Evolutionary conservation across 2,888 invertebrate genomes (phyloP), one percentile per base, ranked within the genome.

Genomic region (Folsomia manolachei): DNA sequence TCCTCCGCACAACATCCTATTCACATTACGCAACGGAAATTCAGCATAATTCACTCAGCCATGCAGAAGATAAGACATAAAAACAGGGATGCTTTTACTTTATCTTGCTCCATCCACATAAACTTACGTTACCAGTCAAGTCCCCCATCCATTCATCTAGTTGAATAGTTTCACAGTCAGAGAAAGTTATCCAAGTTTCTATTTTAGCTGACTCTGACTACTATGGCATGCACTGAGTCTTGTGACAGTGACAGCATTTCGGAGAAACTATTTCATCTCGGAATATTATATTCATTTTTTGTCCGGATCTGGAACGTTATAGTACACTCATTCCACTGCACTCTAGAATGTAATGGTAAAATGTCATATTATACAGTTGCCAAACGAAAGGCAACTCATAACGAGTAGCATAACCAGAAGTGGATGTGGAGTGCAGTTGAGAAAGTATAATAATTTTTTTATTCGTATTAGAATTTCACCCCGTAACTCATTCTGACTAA

Each of bases 21-120:
- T 1, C 2, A 66, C 39, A 66, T 23, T 66, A 52, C 23, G 24
- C 52, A 52, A 52, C 27, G 65, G 65, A 66, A 66, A 52, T 66
- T 66, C 65, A 66, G 7, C 65, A 66, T 66, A 66, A 66, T 66
- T 66, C 65, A 66, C 65, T 66, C 65, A 52, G 4, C 63, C 63
- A 56, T 18, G 56, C 56, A 56, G 56, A 56, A 56, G 56, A 56
- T 56, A 56, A 56, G n/a, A n/a, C n/a, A n/a, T n/a, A n/a, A n/a
- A n/a, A n/a, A 4, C 19, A 19, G 21, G 21, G 21, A 56, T 4
- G 56, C 56, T 56, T 7, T 56, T 56, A 19, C 19, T 19, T 19
- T 7, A 51, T 51, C 56, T 19, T 7, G 11, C 21, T 56, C 56
- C 21, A 4, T 56, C 56, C n/a, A 21, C 7, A 56, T 11, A 56